These are phyloP conservation scores for Didymodactylos carnosus DNA, from an alignment of 2,888 invertebrate genomes.

Conservation along the genomic window DNA sequence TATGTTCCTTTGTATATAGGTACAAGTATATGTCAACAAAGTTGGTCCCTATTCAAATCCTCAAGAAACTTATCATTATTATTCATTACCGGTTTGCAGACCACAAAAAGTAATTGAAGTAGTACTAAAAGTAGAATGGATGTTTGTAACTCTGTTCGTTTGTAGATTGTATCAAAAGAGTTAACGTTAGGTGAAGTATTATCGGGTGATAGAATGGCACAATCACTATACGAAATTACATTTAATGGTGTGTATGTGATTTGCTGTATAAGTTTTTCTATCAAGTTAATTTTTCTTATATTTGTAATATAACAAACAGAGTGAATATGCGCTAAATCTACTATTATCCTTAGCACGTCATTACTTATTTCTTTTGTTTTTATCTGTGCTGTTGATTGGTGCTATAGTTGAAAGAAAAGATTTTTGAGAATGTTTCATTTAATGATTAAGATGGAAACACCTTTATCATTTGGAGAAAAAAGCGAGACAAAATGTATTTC, in stretches of 20 bases:
- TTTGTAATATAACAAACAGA: too few relatives aligned
- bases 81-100: constrained; percentile 37
- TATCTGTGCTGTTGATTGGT: too few relatives aligned
- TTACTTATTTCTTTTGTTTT: too few relatives aligned
- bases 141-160: too few relatives aligned
- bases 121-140: not conserved
- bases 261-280: not conserved
- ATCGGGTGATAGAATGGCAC: constrained; percentile 40
- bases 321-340: too few relatives aligned
- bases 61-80: constrained; percentile 40
- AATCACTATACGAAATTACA: constrained; percentile 35
- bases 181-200: constrained; percentile 39
- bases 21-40: constrained; percentile 39
- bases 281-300: not conserved
- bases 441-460: too few relatives aligned
- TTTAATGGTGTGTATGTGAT: constrained; percentile 30
- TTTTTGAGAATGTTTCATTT: too few relatives aligned
- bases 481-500: too few relatives aligned
- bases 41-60: constrained; percentile 40
- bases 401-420: too few relatives aligned
- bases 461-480: too few relatives aligned
- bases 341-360: too few relatives aligned
- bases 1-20: constrained; percentile 21
- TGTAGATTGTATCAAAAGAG: constrained; percentile 39
- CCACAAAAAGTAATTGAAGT: constrained; percentile 34